Evolutionary conservation across 2,113 vertebrate genomes (phyloP).

Genomic region (Oncorhynchus clarkii): DNA sequence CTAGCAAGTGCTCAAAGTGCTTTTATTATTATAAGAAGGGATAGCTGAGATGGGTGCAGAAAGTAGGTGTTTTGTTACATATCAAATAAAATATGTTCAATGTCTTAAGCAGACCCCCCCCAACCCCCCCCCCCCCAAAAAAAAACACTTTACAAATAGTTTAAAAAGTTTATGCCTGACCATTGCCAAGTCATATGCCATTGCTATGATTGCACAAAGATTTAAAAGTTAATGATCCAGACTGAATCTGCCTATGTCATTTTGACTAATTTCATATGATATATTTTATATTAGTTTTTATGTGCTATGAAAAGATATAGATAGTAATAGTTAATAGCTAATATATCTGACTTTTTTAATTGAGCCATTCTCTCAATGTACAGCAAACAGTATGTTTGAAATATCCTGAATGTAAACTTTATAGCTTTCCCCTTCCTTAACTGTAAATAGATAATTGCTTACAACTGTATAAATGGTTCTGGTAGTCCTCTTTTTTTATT

Average conservation of each 20-base stretch:
- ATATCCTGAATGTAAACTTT: conserved; percentile 80
- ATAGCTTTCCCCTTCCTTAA: conserved; percentile 17
- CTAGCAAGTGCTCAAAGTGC: too few species aligned
- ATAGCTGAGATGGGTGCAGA: not conserved
- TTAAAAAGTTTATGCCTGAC: not conserved
- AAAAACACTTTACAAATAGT: not conserved
- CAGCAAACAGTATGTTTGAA: conserved; percentile 61
- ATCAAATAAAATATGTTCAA: conserved; percentile 22
- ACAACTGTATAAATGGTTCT: conserved; percentile 54
- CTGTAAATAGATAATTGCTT: conserved; percentile 75
- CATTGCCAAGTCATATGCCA: not conserved
- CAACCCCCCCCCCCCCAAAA: too few species aligned
- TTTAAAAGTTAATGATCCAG: conserved; percentile 4
- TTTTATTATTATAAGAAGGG: not conserved
- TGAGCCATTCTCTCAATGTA: conserved; percentile 56
- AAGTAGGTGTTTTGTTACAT: conserved; percentile 1
- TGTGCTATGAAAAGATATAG: too few species aligned
- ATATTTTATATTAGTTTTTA: too few species aligned
- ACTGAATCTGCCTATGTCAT: conserved; percentile 16
- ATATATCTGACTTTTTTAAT: too few species aligned
- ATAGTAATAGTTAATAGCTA: too few species aligned
- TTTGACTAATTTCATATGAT: too few species aligned
- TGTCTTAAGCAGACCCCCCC: not conserved
- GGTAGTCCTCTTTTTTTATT: conserved; percentile 59
- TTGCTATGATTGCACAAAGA: not conserved